These are phyloP conservation scores for Prinia subflava DNA, from an alignment of 2,113 vertebrate genomes.

Conservation along the genomic window DNA sequence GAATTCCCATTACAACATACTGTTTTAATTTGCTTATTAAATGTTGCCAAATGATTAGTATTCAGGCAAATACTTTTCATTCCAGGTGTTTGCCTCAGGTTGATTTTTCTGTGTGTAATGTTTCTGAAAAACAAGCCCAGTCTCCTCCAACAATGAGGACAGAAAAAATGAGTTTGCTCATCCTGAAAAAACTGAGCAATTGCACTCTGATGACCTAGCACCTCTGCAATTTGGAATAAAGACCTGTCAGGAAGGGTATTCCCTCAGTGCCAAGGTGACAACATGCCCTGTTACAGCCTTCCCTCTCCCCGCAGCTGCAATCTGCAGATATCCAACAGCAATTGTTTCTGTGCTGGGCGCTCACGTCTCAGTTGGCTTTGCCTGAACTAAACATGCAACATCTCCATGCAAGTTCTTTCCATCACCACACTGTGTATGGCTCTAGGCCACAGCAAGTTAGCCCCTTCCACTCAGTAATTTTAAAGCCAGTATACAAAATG, in stretches of 20 bases:
- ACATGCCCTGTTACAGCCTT: background rate
- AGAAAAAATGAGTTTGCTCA: background rate
- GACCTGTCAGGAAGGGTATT: background rate
- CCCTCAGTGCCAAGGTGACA: background rate
- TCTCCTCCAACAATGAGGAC: background rate
- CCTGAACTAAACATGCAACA: background rate
- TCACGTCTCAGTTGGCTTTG: background rate
- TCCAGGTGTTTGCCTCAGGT: background rate
- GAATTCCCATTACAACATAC: slow-evolving; percentile 17
- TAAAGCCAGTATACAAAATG: background rate
- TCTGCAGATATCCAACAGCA: background rate
- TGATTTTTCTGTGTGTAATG: background rate
- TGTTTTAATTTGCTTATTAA: slow-evolving; percentile 18
- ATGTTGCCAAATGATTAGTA: slow-evolving; percentile 11
- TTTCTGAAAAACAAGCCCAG: slow-evolving; percentile 16
- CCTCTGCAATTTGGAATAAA: background rate
- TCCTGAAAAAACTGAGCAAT: background rate
- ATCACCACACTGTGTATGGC: background rate
- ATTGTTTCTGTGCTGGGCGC: background rate
- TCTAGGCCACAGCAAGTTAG: background rate
- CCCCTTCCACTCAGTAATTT: background rate
- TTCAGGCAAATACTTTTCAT: slow-evolving; percentile 5
- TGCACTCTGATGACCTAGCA: background rate
- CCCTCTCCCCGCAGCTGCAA: background rate
- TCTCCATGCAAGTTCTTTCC: background rate